phyloP scores from a whole-genome alignment of 2,888 invertebrate species.

The Anticlea derivata region DNA sequence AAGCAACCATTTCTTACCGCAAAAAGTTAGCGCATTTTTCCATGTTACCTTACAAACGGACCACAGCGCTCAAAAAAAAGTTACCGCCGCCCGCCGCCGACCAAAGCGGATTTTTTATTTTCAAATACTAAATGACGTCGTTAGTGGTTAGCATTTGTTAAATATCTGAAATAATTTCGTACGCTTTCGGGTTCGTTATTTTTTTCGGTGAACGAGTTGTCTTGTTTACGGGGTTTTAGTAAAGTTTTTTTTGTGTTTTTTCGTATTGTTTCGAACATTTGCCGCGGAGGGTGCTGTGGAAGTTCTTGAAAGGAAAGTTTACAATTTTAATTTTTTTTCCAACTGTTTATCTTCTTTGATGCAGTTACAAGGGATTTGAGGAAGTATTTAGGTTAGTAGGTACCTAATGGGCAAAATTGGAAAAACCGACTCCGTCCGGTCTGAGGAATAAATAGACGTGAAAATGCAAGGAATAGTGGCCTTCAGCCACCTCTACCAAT shows the following conservation, averaged over 20 bases:
- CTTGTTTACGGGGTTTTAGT: slow-evolving; percentile 50
- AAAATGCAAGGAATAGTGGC: too few relatives aligned
- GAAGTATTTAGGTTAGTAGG: slow-evolving; percentile 3
- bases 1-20: slow-evolving; percentile 81
- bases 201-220: slow-evolving; percentile 61
- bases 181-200: slow-evolving; percentile 55
- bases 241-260: slow-evolving; percentile 49
- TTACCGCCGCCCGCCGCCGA: slow-evolving; percentile 64
- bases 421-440: too few relatives aligned
- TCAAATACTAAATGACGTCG: slow-evolving; percentile 79
- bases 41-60: slow-evolving; percentile 73
- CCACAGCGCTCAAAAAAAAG: slow-evolving; percentile 76
- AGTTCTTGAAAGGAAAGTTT: slow-evolving; percentile 60
- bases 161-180: slow-evolving; percentile 79
- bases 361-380: slow-evolving; percentile 4
- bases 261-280: slow-evolving; percentile 47
- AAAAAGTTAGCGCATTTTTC: slow-evolving; percentile 80
- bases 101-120: slow-evolving; percentile 74
- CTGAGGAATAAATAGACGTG: too few relatives aligned
- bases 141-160: slow-evolving; percentile 80
- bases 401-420: too few relatives aligned
- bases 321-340: slow-evolving; percentile 40
- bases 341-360: slow-evolving; percentile 17
- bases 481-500: too few relatives aligned
- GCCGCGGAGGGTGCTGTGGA: slow-evolving; percentile 54